A percentile compares a stretch with the other conserved stretches of the same genome.
These are phyloP conservation scores for Empidonax alnorum DNA, from an alignment of 2,113 vertebrate species.

Conservation along the genomic window DNA sequence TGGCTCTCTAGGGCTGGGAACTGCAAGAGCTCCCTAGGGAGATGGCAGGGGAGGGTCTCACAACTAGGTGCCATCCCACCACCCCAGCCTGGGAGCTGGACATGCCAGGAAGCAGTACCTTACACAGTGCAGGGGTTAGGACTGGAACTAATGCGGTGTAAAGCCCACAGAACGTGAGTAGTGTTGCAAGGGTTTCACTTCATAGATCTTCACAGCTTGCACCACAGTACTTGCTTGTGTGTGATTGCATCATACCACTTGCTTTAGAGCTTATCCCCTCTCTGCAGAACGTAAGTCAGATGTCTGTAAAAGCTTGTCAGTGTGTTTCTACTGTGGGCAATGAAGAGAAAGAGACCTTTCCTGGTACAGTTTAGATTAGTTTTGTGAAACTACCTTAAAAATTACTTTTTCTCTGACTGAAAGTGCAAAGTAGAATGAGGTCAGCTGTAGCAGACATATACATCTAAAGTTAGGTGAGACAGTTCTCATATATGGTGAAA, in stretches of 20 bases:
- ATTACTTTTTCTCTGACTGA: neutral
- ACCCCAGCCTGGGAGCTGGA: neutral
- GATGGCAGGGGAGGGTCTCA: neutral
- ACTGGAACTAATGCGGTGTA: neutral
- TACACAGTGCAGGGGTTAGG: fast-evolving
- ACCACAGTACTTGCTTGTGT: neutral
- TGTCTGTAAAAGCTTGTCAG: neutral
- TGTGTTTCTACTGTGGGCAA: neutral
- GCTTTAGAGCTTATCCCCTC: neutral
- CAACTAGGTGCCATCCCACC: neutral
- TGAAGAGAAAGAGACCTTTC: neutral
- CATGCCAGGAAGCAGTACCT: neutral
- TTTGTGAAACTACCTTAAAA: neutral
- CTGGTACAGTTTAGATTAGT: neutral
- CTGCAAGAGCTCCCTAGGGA: fast-evolving
- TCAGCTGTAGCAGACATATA: neutral
- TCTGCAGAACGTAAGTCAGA: neutral
- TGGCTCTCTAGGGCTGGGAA: neutral
- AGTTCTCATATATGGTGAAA: neutral
- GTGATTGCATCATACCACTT: neutral
- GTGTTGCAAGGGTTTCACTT: neutral
- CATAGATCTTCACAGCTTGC: neutral
- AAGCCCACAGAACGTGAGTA: neutral
- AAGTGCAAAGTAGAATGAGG: neutral
- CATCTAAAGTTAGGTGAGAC: neutral